Evolutionary conservation across 2,113 vertebrate genomes (phyloP).

Genomic region (Hymenochirus boettgeri): DNA sequence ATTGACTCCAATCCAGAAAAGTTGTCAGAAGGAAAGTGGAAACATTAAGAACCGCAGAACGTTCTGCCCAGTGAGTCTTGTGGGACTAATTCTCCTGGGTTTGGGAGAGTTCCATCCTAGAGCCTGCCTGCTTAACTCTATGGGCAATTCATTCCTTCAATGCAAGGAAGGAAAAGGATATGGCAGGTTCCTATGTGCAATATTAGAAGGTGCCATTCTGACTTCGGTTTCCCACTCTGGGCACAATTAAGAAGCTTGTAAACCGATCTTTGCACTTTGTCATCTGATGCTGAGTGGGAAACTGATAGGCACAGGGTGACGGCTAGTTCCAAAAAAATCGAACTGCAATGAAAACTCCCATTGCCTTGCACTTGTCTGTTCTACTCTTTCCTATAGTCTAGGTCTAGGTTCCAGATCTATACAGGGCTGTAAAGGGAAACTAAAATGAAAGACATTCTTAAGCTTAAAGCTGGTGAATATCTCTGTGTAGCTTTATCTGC

Average conservation of each 20-base stretch:
- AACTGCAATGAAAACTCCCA: not conserved
- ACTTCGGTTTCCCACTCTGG: not conserved
- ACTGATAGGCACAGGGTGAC: not conserved
- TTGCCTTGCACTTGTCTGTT: conserved; percentile 2
- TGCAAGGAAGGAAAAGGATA: not conserved
- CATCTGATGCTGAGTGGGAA: not conserved
- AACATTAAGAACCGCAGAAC: conserved; percentile 25
- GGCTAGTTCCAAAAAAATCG: conserved; percentile 1
- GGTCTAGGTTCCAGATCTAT: too few species aligned
- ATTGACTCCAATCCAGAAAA: too few species aligned
- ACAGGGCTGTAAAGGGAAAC: too few species aligned
- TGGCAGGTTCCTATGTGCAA: not conserved
- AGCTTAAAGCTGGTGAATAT: too few species aligned
- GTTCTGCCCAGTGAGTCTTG: conserved; percentile 23
- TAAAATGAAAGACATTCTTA: too few species aligned
- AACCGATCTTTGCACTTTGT: not conserved
- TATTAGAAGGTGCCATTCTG: not conserved
- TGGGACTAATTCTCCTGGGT: conserved; percentile 13
- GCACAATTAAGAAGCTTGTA: not conserved
- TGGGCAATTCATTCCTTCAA: not conserved
- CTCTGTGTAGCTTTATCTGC: too few species aligned
- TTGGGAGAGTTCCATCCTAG: conserved; percentile 17
- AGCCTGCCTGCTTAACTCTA: not conserved
- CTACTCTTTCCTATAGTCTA: too few species aligned
- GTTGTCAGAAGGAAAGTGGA: conserved; percentile 26